Base-by-base conservation (phyloP, 2,888 invertebrate genomes). In the Antitype chi region DNA sequence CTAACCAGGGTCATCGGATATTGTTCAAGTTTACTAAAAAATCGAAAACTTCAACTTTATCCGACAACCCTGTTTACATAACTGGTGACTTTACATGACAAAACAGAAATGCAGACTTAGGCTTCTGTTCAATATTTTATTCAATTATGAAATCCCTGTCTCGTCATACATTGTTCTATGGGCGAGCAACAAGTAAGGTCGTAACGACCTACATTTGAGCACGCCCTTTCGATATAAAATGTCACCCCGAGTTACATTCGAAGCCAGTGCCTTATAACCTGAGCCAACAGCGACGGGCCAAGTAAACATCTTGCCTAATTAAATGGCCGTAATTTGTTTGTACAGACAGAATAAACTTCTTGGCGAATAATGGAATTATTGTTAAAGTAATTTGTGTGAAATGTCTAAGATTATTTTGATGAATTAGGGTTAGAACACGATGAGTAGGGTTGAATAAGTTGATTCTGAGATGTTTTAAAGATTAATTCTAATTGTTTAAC, bases 191-290 rank as follows among this genome's bases (percentile, higher is more conserved):
- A 87, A 87, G 87, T 88, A 76, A 82, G 78, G 76, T 63, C 64
- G 85, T 83, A 85, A 87, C 85, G 89, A 90, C 90, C 90, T 87
- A 91, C 89, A 89, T 90, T 85, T 57, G 85, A 81, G 85, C 89
- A 89, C 89, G 88, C 89, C 88, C 88, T 84, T 80, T 79, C 83
- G 72, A 89, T 88, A 87, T 88, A 90, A 88, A 90, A 88, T 80
- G 88, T 85, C 88, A 75, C 85, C 85, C 84, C 53, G 59, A 74
- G 70, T 76, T 73, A 78, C 81, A 84, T 73, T 77, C 63, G 57
- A 64, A 72, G 74, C 49, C 69, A 64, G 63, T 80, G 74, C 72
- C 85, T 82, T 87, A 83, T 80, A 76, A 79, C 81, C 78, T 72
- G 69, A 49, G 68, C 82, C 76, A 88, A 81, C 81, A 60, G 57